phyloP scores from a whole-genome alignment of 2,113 vertebrate species.

The Microcebus tavaratra region DNA sequence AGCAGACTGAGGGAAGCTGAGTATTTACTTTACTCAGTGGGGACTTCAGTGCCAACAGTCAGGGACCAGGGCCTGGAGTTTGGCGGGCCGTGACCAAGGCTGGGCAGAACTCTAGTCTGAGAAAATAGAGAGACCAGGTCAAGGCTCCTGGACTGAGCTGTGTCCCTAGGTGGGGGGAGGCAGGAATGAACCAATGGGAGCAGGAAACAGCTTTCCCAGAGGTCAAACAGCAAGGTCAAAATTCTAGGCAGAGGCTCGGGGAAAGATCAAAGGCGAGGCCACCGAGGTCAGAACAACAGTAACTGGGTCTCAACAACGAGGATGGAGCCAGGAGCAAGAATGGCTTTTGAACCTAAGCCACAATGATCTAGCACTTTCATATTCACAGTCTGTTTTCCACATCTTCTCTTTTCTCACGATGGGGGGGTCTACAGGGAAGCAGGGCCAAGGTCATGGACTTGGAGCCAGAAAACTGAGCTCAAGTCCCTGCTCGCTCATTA shows the following conservation, averaged over 20 bases:
- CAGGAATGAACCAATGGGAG: background rate
- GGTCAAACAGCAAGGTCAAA: background rate
- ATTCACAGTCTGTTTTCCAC: background rate
- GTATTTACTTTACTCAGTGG: background rate
- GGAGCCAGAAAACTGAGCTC: background rate
- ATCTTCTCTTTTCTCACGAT: background rate
- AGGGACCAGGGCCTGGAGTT: background rate
- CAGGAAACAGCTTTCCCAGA: background rate
- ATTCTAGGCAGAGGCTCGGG: background rate
- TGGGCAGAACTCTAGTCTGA: background rate
- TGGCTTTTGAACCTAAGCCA: background rate
- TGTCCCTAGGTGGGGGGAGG: background rate
- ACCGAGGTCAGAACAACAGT: background rate
- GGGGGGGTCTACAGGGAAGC: background rate
- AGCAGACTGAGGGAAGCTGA: background rate
- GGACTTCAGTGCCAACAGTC: background rate
- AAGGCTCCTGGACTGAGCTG: fast-evolving
- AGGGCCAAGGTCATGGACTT: background rate
- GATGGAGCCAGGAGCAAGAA: background rate
- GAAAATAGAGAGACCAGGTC: background rate
- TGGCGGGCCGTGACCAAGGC: background rate
- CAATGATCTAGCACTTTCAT: background rate
- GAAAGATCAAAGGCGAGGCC: conserved; percentile 18
- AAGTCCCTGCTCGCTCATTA: background rate
- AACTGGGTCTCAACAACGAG: background rate